Evolutionary conservation across 1,140 invertebrate genomes (phyloP).

Genomic region (Listronotus oregonensis): DNA sequence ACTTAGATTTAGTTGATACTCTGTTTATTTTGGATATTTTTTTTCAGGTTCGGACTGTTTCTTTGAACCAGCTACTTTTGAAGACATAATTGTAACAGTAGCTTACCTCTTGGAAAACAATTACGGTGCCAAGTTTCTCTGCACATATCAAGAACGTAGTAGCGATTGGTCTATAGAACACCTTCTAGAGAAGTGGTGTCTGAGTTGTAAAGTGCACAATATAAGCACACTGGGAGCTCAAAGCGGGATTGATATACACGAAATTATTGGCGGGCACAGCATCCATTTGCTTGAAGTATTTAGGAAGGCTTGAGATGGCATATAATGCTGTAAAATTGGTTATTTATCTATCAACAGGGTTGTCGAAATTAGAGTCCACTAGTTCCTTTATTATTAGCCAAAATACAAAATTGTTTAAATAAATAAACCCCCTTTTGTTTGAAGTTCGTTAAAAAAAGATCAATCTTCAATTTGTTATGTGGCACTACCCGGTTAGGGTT

Average conservation of each 20-base stretch:
- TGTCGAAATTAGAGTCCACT: no score
- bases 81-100: conserved; percentile 89
- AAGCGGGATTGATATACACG: conserved; percentile 75
- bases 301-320: conserved; percentile 50
- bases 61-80: conserved; percentile 88
- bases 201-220: conserved; percentile 76
- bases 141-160: conserved; percentile 88
- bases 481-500: no score
- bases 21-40: no score
- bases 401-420: no score
- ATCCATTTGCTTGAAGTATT: conserved; percentile 84
- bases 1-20: no score
- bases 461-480: no score
- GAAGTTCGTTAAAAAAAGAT: no score
- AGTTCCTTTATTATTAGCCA: no score
- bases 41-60: conserved; percentile 86
- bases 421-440: no score
- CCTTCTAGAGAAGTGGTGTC: conserved; percentile 87
- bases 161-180: conserved; percentile 91
- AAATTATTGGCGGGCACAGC: conserved; percentile 83
- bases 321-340: conserved; percentile 57
- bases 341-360: no score
- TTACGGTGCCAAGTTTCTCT: conserved; percentile 80
- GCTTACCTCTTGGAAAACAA: conserved; percentile 83
- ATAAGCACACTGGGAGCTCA: conserved; percentile 74